These are phyloP conservation scores for Eupithecia tripunctaria DNA, from an alignment of 2,888 invertebrate genomes.

Conservation along the genomic window DNA sequence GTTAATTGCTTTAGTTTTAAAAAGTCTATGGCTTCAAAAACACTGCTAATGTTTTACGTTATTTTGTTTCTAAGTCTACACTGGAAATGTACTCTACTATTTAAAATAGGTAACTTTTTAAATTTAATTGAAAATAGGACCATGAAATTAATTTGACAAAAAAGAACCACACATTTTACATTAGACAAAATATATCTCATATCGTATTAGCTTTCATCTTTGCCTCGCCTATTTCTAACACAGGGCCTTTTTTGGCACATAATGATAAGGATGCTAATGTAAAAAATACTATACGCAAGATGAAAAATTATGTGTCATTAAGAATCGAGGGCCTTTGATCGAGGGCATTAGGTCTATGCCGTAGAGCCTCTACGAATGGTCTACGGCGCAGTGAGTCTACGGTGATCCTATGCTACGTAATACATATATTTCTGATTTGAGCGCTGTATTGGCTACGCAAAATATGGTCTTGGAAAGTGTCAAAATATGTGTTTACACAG, in stretches of 20 bases:
- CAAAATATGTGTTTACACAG: not conserved
- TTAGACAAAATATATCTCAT: not conserved
- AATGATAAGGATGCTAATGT: not conserved
- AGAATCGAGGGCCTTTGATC: not conserved
- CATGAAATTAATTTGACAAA: too few species aligned
- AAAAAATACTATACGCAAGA: not conserved
- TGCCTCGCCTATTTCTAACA: not conserved
- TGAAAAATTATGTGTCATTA: not conserved
- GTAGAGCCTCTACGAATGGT: not conserved
- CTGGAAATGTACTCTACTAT: too few species aligned
- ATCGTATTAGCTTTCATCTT: not conserved
- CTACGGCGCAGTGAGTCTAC: not conserved
- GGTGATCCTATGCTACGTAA: not conserved
- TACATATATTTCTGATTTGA: not conserved
- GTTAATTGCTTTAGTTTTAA: too few species aligned
- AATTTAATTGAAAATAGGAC: too few species aligned
- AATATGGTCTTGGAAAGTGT: not conserved
- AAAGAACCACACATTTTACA: not conserved
- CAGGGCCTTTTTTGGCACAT: not conserved
- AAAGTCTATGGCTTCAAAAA: too few species aligned
- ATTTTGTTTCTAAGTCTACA: too few species aligned
- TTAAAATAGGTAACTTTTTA: too few species aligned
- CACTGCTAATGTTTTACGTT: too few species aligned
- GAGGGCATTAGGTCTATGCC: not conserved
- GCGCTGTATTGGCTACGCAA: too few species aligned